Percentiles rank a stretch among this genome's conserved stretches.
These are phyloP conservation scores for Bombus haemorrhoidalis DNA, from an alignment of 1,140 invertebrate species.

Conservation along the genomic window DNA sequence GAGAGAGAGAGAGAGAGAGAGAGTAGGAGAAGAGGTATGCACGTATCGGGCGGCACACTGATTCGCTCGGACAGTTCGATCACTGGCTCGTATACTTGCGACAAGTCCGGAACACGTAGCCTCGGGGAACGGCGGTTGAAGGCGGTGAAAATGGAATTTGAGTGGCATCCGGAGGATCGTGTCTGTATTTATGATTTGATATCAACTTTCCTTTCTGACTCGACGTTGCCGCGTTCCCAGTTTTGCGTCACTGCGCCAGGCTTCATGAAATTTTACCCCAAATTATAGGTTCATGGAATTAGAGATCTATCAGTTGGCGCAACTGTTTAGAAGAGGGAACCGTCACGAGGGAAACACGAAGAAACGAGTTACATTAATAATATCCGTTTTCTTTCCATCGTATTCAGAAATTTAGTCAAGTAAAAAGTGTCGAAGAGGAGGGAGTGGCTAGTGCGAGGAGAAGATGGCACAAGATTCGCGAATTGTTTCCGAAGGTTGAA, in stretches of 20 bases:
- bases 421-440: too few relatives aligned
- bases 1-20: neutral
- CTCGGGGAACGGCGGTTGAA: constrained; percentile 17
- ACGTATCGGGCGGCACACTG: constrained; percentile 43
- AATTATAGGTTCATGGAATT: constrained; percentile 30
- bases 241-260: neutral
- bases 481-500: neutral
- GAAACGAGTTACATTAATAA: too few relatives aligned
- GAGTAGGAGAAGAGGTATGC: constrained; percentile 10
- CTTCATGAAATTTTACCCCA: constrained; percentile 17
- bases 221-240: neutral
- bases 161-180: constrained; percentile 33
- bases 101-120: constrained; percentile 33
- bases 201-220: constrained; percentile 36
- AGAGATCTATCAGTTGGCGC: constrained; percentile 32
- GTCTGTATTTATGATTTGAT: constrained; percentile 31
- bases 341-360: neutral
- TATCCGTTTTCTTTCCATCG: too few relatives aligned
- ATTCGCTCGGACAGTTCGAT: constrained; percentile 60
- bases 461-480: too few relatives aligned
- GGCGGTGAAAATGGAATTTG: constrained; percentile 49
- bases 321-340: neutral
- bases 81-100: constrained; percentile 38
- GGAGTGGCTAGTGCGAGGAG: neutral
- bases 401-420: too few relatives aligned